Percentiles rank a stretch among this genome's conserved stretches.
These are phyloP conservation scores for Hermodice carunculata DNA, from an alignment of 2,888 invertebrate species.

Conservation along the genomic window DNA sequence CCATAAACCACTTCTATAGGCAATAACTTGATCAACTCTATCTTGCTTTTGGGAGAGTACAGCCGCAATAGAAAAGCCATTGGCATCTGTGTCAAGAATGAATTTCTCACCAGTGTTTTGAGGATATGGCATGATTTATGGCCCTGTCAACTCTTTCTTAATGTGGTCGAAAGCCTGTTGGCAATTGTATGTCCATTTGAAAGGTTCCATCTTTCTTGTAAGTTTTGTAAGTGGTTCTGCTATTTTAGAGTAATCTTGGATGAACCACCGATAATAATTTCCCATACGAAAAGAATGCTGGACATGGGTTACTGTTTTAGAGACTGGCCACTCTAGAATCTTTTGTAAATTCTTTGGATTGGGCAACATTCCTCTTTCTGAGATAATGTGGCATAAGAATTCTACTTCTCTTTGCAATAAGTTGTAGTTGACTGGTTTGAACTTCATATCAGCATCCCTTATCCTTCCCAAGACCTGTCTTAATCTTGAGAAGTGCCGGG, in stretches of 20 bases:
- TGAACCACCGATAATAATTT: conserved; percentile 18
- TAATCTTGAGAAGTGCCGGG: no score
- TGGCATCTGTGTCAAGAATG: conserved; percentile 21
- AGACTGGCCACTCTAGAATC: conserved; percentile 4
- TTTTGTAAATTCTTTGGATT: conserved; percentile 11
- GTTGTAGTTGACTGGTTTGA: conserved; percentile 44
- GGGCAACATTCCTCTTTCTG: neutral
- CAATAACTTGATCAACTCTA: conserved; percentile 1
- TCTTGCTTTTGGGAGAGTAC: conserved; percentile 20
- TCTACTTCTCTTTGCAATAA: conserved; percentile 23
- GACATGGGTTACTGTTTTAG: conserved; percentile 1
- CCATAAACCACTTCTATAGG: conserved; percentile 10
- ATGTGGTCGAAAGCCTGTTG: conserved; percentile 4
- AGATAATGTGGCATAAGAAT: conserved; percentile 23
- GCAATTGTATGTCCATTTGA: conserved; percentile 17
- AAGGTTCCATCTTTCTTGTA: neutral
- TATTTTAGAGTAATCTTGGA: conserved; percentile 9
- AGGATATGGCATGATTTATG: conserved; percentile 28
- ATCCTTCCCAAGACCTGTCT: no score
- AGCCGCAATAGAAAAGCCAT: conserved; percentile 4
- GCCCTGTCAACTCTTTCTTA: conserved; percentile 1
- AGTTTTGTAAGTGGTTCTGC: conserved; percentile 1
- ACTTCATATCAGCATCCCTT: conserved; percentile 39
- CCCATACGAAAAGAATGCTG: conserved; percentile 14
- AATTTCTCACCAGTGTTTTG: neutral